Evolutionary conservation across 2,113 vertebrate genomes (phyloP), one percentile per base, ranked within the genome.

Genomic region (Pachycephala philippinensis): DNA sequence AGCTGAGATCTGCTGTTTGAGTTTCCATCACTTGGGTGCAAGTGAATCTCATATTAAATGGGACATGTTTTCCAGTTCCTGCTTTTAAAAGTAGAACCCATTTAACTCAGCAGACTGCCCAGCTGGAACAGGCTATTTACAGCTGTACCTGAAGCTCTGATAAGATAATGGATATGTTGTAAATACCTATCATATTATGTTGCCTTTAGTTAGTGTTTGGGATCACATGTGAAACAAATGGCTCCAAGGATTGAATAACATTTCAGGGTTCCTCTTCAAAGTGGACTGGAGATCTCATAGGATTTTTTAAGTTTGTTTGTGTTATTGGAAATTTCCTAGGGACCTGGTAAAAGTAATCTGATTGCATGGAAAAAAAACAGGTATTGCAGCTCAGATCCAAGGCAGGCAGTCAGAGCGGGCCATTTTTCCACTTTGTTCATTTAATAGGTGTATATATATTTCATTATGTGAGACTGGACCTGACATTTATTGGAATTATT

Each of bases 101-200:
- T 96, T 96, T 96, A 94, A 93, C 84, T 92, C 81, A 94, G 79
- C 76, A 94, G 90, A 95, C 89, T 87, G 68, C 94, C 80, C 88
- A 93, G 85, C 70, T 97, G 95, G 85, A 96, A 87, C 84, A 83
- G 82, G 70, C 72, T 94, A 81, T 97, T 97, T 96, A 95, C 91
- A 87, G 83, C 91, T 90, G 77, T 96, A 97, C 95, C 93, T 96
- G 96, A 96, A 91, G 87, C 83, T 93, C 90, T 94, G 97, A 95
- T 97, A 97, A 97, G 95, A 96, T 97, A 97, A 96, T 70, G 92
- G 83, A 72, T 90, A 49, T 70, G 95, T 94, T 95, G 94, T 97
- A 97, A 97, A 97, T 97, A 95, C 97, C 94, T 87, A 83, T 92
- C 85, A 85, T 95, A 80, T 83, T 95, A 90, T 96, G 59, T 78